Evolutionary conservation across 2,888 invertebrate species (phyloP), one percentile per base, ranked within the genome.

Genomic region (Invenusta paracnida): DNA sequence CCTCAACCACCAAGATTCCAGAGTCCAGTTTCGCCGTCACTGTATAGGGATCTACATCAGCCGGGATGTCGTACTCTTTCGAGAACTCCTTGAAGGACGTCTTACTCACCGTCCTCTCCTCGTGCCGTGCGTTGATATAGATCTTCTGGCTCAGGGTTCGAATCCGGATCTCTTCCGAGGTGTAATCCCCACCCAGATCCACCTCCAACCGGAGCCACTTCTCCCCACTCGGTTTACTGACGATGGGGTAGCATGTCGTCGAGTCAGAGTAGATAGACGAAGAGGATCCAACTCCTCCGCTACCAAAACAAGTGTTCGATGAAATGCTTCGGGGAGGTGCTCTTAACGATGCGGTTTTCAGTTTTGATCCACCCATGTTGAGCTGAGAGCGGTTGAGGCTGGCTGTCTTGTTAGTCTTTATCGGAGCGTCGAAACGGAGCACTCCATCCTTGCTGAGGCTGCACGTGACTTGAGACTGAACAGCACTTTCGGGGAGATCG

Each of bases 61-160:
- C 90, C 0, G 91, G 91, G 29, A 91, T 88, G 86, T 91, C 91
- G 87, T 91, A 91, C 87, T 91, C 91, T 86, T 91, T 90, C 87
- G 90, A 91, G 87, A 91, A 91, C 86, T 91, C 91, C 85, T 90
- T 90, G 87, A 90, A 90, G 84, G 91, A 89, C 17, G 90, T 90
- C 30, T 90, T 87, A 1, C 90, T 90, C 0, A 89, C 89, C 11
- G 88, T 88, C 86, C 90, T 89, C 88, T 90, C 91, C 86, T 91
- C 91, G 87, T 91, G 91, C 81, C 89, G 89, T 0, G 91, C 91
- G 81, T 89, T 89, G 13, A 91, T 90, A 67, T 90, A 88, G 67
- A 91, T 87, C 87, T 91, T 91, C 87, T 89, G 88, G 85, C 91
- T 90, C 87, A 90, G 89, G 0, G 91, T 91, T 88, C 91, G 90